phyloP scores from a whole-genome alignment of 2,888 invertebrate genomes.

The Uloborus plumipes region DNA sequence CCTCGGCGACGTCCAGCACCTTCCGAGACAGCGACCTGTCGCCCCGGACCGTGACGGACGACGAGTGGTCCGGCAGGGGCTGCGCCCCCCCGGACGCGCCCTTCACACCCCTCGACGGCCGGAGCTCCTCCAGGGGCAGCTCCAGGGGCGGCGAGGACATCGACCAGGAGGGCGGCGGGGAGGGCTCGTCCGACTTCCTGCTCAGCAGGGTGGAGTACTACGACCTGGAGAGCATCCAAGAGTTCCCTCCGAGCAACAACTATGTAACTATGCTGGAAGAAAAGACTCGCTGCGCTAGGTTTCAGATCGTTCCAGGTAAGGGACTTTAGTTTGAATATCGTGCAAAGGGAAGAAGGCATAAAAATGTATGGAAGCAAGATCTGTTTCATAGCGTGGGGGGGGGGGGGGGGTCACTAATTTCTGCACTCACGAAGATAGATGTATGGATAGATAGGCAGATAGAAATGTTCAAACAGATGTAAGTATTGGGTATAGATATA shows the following conservation, averaged over 20 bases:
- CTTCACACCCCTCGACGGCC: constrained; percentile 1
- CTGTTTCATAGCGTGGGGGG: no score
- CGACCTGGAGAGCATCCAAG: constrained; percentile 63
- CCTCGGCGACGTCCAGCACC: constrained; percentile 38
- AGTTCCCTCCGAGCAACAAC: constrained; percentile 63
- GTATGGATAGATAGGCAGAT: no score
- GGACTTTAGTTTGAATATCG: no score
- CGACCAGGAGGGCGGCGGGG: constrained; percentile 45
- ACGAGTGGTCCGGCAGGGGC: constrained; percentile 21
- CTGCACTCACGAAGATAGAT: no score
- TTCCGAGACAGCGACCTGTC: constrained; percentile 55
- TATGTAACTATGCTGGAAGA: constrained; percentile 67
- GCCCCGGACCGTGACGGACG: constrained; percentile 27
- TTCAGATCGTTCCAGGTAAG: constrained; percentile 47
- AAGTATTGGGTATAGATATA: no score
- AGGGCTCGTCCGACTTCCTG: constrained; percentile 64
- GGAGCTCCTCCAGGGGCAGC: constrained; percentile 22
- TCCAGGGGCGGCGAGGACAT: constrained; percentile 23
- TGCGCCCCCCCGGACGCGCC: constrained; percentile 32
- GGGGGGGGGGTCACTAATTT: no score
- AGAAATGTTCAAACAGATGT: no score
- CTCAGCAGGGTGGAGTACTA: constrained; percentile 66
- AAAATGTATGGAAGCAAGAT: no score
- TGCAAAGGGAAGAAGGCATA: no score
- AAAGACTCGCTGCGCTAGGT: constrained; percentile 63